Evolutionary conservation across 2,888 invertebrate genomes (phyloP).

Genomic region (Calameuta filiformis): DNA sequence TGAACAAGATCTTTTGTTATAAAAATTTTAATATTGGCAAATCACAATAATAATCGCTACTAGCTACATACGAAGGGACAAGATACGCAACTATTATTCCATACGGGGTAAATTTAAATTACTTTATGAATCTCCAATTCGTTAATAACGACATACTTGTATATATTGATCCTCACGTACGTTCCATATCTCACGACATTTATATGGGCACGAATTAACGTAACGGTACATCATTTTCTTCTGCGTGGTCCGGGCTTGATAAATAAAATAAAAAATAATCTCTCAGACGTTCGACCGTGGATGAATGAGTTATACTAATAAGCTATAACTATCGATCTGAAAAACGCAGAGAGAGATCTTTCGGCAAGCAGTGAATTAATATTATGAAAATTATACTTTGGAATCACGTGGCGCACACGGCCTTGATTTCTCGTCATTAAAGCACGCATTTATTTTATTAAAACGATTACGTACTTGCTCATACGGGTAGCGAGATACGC

Average conservation of each 20-base stretch:
- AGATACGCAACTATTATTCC: not conserved
- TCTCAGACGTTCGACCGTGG: not conserved
- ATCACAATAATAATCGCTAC: not conserved
- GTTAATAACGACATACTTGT: not conserved
- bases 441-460: conserved; percentile 3
- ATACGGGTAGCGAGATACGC: not conserved
- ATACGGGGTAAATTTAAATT: not conserved
- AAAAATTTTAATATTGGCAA: not conserved
- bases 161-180: not conserved
- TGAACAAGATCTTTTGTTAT: not conserved
- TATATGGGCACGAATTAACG: not conserved
- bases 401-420: conserved; percentile 12
- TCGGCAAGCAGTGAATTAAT: not conserved
- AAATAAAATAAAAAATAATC: not conserved
- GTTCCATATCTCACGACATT: not conserved
- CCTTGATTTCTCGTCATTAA: conserved; percentile 35
- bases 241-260: not conserved
- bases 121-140: not conserved
- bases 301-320: conserved; percentile 41
- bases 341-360: not conserved
- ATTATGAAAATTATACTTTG: not conserved
- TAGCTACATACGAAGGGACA: not conserved
- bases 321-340: conserved; percentile 46
- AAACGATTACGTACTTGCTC: not conserved
- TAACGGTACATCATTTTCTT: not conserved